Percentiles rank a stretch among this genome's conserved stretches.
These are phyloP conservation scores for Gila orcuttii DNA, from an alignment of 2,113 vertebrate species.

Conservation along the genomic window DNA sequence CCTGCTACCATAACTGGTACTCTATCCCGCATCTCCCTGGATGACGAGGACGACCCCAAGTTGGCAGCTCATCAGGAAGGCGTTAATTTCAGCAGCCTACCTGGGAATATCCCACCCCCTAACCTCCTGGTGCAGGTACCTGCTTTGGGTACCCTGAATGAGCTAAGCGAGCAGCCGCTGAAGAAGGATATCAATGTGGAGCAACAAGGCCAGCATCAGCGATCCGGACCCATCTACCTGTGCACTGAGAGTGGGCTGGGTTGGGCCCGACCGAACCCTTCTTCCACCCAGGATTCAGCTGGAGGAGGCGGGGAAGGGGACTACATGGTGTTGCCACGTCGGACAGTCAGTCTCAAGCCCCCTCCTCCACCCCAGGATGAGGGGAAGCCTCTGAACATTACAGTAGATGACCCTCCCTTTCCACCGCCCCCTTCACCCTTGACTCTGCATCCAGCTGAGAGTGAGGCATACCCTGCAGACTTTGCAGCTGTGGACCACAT, in stretches of 20 bases:
- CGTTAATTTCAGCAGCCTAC: slow-evolving; percentile 90
- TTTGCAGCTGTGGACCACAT: slow-evolving; percentile 89
- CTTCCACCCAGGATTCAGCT: slow-evolving; percentile 71
- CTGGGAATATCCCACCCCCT: slow-evolving; percentile 92
- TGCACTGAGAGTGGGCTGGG: slow-evolving; percentile 91
- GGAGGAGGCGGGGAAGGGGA: slow-evolving; percentile 82
- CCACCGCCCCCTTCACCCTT: slow-evolving; percentile 81
- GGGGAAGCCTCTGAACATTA: slow-evolving; percentile 81
- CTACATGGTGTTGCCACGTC: slow-evolving; percentile 95
- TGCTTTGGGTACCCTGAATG: slow-evolving; percentile 84
- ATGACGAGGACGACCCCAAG: slow-evolving; percentile 94
- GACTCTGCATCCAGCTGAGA: slow-evolving; percentile 80
- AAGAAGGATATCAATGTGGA: slow-evolving; percentile 87
- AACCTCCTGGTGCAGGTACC: slow-evolving; percentile 89
- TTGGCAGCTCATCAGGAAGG: slow-evolving; percentile 86
- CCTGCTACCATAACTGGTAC: slow-evolving; percentile 96
- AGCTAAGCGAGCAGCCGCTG: slow-evolving; percentile 80
- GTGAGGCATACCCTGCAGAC: slow-evolving; percentile 83
- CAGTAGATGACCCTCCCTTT: slow-evolving; percentile 84
- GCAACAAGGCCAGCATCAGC: slow-evolving; percentile 74
- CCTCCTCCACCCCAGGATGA: slow-evolving; percentile 79
- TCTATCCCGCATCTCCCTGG: slow-evolving; percentile 94
- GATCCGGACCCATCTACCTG: slow-evolving; percentile 85
- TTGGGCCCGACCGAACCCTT: slow-evolving; percentile 79
- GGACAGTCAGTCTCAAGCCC: slow-evolving; percentile 92